A percentile compares a stretch with the other conserved stretches of the same genome.
These are phyloP conservation scores for Sibirionetta formosa DNA, from an alignment of 2,797 vertebrate species.

Conservation along the genomic window DNA sequence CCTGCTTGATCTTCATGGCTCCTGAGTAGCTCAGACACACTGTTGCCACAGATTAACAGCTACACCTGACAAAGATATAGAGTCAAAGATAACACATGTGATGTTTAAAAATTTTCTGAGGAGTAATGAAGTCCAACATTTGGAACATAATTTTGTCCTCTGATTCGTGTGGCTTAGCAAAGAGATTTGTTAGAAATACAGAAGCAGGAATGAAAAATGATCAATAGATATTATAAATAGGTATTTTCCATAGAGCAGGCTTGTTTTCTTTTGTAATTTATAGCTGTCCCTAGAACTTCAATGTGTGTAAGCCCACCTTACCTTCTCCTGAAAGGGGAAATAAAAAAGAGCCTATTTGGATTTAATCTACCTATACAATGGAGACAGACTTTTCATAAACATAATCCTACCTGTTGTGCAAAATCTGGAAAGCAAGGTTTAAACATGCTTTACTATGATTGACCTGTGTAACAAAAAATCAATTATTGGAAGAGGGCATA, in stretches of 20 bases:
- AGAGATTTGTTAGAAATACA: not conserved
- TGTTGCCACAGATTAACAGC: not conserved
- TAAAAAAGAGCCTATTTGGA: not conserved
- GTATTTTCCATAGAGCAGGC: not conserved
- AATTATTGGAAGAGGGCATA: not conserved
- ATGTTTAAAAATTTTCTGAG: not conserved
- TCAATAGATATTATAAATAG: not conserved
- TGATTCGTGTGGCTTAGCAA: not conserved
- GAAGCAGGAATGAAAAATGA: not conserved
- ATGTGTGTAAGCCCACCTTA: not conserved
- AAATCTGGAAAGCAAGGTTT: not conserved
- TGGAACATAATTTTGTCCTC: not conserved
- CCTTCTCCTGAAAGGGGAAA: not conserved
- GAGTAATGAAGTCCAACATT: not conserved
- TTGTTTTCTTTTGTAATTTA: not conserved
- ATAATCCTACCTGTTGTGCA: not conserved
- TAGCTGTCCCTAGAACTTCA: not conserved
- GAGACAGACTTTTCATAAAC: not conserved
- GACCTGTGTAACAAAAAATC: not conserved
- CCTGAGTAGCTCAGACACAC: not conserved
- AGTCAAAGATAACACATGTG: not conserved
- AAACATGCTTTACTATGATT: not conserved
- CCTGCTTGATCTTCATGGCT: not conserved
- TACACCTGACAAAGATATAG: not conserved
- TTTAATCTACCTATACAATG: not conserved